Base-by-base conservation (phyloP, 2,888 invertebrate species). In the Elegia similella region DNA sequence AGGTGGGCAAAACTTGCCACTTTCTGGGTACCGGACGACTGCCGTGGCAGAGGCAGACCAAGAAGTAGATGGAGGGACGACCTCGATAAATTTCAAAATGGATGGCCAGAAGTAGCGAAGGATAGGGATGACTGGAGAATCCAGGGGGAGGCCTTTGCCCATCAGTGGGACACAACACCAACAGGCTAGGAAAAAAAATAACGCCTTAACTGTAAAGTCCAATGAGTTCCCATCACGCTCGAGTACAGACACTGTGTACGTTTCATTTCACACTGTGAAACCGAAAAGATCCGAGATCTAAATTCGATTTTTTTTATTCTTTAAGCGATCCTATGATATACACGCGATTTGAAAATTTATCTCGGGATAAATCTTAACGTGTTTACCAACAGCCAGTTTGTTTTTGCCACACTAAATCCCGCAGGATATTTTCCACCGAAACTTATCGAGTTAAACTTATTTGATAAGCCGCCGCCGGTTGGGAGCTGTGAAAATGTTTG, bases 381-480 rank as follows among this genome's bases (percentile, higher is more conserved):
- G 66, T 72, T 70, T 65, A 59, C 62, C 34, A 17, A 60, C 64
- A 69, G 70, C 68, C 76, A 78, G 70, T 75, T 72, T 73, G 72
- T 73, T 75, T 72, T 71, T 70, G 68, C 66, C 58, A 66, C 68
- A 61, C 34, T 16, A 61, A 60, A 64, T 68, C 73, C 78, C 73
- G 38, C 55, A 68, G 70, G 74, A 62, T 59, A 59, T 59, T 59
- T 55, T 55, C 60, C 67, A 64, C 68, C 67, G 76, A 73, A 84
- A 82, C 82, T 84, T 82, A 81, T 83, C 75, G 80, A 78, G 80
- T 80, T 78, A 75, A 82, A 84, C 80, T 85, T 85, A 83, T 83
- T 82, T 78, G 80, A 82, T 82, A 82, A 80, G 73, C 72, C 66
- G 57, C 57, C 61, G 66, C 59, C 67, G 52, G 52, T 69, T 65